These are phyloP conservation scores for Hormiphora californensis DNA, from an alignment of 37 sponge, comb jelly and placozoan genomes.

Conservation along the genomic window DNA sequence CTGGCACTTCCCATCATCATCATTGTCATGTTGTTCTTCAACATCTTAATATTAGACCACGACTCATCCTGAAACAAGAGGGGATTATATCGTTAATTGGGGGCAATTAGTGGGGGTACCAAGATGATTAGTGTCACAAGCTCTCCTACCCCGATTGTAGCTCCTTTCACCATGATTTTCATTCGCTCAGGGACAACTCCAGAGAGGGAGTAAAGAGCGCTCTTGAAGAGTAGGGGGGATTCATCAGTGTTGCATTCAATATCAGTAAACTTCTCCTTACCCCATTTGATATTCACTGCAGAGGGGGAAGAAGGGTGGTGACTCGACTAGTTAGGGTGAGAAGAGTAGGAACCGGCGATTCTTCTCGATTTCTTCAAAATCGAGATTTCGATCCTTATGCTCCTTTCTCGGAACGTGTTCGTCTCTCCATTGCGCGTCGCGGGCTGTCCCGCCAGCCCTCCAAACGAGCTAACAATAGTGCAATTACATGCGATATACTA, in stretches of 20 bases:
- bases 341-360: no score
- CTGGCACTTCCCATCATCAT: slow-evolving; percentile 90
- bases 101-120: neutral
- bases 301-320: neutral
- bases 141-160: slow-evolving; percentile 57
- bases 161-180: slow-evolving; percentile 84
- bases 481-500: no score
- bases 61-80: neutral
- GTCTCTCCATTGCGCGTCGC: no score
- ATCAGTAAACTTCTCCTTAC: slow-evolving; percentile 77
- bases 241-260: slow-evolving; percentile 85
- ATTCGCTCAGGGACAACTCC: slow-evolving; percentile 63
- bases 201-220: slow-evolving; percentile 75
- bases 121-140: neutral
- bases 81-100: no score
- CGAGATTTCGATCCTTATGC: no score
- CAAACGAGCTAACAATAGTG: no score
- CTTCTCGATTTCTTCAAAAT: no score
- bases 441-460: no score
- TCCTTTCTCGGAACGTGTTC: no score
- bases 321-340: no score
- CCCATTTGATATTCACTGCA: slow-evolving; percentile 93
- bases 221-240: slow-evolving; percentile 81
- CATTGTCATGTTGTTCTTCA: slow-evolving; percentile 65
- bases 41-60: neutral